Evolutionary conservation across 2,888 invertebrate genomes (phyloP), one percentile per base, ranked within the genome.

Genomic region (Phania funesta): DNA sequence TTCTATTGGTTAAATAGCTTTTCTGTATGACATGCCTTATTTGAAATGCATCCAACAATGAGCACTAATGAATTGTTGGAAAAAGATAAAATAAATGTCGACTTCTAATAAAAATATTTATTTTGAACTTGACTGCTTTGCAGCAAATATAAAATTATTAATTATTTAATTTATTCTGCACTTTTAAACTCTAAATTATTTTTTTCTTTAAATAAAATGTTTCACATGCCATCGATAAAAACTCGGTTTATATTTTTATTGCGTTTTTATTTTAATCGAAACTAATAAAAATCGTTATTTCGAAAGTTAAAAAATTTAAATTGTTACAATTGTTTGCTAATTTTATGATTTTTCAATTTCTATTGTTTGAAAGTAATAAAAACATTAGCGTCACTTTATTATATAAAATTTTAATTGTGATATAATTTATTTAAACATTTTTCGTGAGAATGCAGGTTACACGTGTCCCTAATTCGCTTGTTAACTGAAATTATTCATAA

Each of bases 391-490:
- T 22, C 5, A 24, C 0, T 11, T 52, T 35, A 11, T 24, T 22
- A 2, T 48, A 48, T 11, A 13, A 20, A 29, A 20, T 46, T 5
- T 9, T 4, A 52, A 18, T 26, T 62, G 26, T 24, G 26, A 26
- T 18, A 18, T 13, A 44, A 24, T 20, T 54, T 18, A 22, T 32
- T 46, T 41, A 26, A 1, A 24, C 1, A 1, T 58, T 56, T 68
- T 48, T 58, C 24, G 54, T 80, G 80, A 52, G 54, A 74, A 64
- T 58, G 20, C 13, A 18, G 16, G 29, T 22, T 54, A 60, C 80
- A 80, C 80, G 80, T 75, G 80, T 64, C 41, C 44, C 3, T 68
- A 70, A 48, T 62, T 68, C 29, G 44, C 29, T 67, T 41, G n/a
- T 56, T 29, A 24, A 26, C n/a, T 46, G 7, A 41, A 67, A 54